Evolutionary conservation across 2,797 vertebrate species (phyloP).

Genomic region (Molossus alvarezi): DNA sequence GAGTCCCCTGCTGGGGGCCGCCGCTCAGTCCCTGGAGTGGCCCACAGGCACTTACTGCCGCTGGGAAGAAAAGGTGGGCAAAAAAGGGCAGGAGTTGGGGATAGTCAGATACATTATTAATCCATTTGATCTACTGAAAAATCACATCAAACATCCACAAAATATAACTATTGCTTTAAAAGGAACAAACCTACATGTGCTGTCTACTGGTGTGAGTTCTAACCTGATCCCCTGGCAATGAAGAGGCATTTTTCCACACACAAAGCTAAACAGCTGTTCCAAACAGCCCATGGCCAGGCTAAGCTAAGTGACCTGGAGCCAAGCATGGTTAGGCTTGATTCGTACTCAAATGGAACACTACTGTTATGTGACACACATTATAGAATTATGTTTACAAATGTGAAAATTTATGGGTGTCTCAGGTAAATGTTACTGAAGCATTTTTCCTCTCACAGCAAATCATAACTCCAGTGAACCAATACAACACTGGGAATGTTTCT

Average conservation of each 20-base stretch:
- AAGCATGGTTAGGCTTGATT: not conserved
- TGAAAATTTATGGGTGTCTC: not conserved
- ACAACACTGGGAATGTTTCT: not conserved
- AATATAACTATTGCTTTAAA: conserved; percentile 6
- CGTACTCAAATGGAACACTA: not conserved
- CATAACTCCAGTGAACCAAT: not conserved
- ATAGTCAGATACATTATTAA: conserved; percentile 35
- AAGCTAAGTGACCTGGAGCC: not conserved
- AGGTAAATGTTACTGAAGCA: not conserved
- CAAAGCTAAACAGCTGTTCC: not conserved
- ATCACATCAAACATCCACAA: conserved; percentile 23
- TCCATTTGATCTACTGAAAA: conserved; percentile 25
- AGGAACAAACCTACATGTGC: not conserved
- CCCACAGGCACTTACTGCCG: not conserved
- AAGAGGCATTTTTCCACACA: conserved; percentile 7
- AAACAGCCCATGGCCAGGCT: not conserved
- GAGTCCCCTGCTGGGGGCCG: not conserved
- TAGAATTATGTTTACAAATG: not conserved
- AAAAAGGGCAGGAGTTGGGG: not conserved
- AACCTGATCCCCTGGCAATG: not conserved
- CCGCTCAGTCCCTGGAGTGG: no score
- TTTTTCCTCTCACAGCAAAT: conserved; percentile 39
- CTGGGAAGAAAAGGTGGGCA: not conserved
- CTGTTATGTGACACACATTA: not conserved
- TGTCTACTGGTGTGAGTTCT: not conserved